Conservation (phyloP, 2,113 vertebrate species). For the Oncorhynchus masou region DNA sequence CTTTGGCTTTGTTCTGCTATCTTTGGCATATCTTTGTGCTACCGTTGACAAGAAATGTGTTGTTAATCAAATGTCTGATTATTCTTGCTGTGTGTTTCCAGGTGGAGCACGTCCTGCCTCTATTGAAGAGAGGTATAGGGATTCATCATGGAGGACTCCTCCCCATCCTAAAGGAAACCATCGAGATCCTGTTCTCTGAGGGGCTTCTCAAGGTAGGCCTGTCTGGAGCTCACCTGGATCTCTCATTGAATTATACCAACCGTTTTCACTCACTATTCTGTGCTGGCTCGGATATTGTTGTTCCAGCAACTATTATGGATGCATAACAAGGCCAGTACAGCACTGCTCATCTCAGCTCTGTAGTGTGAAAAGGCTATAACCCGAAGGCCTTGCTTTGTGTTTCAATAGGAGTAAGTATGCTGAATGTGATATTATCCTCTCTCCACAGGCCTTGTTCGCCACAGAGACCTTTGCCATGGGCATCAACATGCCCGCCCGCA, state of each 20-base stretch:
- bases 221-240: neutral
- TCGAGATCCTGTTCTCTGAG: slow-evolving; percentile 98
- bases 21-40: no score
- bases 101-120: slow-evolving; percentile 84
- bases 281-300: no score
- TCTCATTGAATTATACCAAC: neutral
- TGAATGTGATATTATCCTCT: slow-evolving; percentile 22
- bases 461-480: slow-evolving; percentile 99
- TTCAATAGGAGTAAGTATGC: neutral
- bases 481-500: slow-evolving; percentile 98
- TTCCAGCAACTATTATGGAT: no score
- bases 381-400: neutral
- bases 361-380: no score
- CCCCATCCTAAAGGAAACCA: slow-evolving; percentile 97
- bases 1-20: no score
- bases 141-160: slow-evolving; percentile 97
- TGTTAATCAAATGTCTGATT: neutral
- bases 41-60: neutral
- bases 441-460: slow-evolving; percentile 90
- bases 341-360: no score
- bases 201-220: slow-evolving; percentile 90
- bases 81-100: slow-evolving; percentile 32
- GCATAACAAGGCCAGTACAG: neutral
- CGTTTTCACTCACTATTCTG: no score
- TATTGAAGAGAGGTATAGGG: slow-evolving; percentile 93